These are phyloP conservation scores for Scrobipalpa atriplicella DNA, from an alignment of 2,888 invertebrate species.

Conservation along the genomic window DNA sequence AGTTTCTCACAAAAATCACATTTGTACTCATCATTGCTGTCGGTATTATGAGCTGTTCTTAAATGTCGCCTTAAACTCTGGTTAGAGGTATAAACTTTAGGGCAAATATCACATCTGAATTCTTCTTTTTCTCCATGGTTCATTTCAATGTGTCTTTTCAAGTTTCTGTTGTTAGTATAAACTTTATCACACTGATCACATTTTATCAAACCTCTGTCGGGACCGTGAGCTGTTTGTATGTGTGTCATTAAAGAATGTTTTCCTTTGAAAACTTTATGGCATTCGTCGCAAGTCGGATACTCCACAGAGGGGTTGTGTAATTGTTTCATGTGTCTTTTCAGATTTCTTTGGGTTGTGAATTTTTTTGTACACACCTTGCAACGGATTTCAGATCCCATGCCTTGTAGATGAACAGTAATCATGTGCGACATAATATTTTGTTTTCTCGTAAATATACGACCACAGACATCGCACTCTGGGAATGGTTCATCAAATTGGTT, in stretches of 20 bases:
- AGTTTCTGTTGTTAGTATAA: conserved; percentile 59
- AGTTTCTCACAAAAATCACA: conserved; percentile 46
- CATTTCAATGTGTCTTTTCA: conserved; percentile 64
- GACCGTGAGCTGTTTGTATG: conserved; percentile 53
- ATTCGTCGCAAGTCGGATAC: conserved; percentile 60
- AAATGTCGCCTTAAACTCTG: conserved; percentile 61
- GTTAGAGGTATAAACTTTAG: conserved; percentile 65
- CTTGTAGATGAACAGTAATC: conserved; percentile 64
- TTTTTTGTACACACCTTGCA: conserved; percentile 58
- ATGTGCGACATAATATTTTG: conserved; percentile 70
- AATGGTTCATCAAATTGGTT: conserved; percentile 55
- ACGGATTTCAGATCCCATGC: conserved; percentile 47
- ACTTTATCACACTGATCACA: conserved; percentile 60
- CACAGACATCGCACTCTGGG: conserved; percentile 71
- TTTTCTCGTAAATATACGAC: conserved; percentile 65
- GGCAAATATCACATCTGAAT: conserved; percentile 61
- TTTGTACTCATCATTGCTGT: conserved; percentile 41
- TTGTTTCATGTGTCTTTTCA: conserved; percentile 61
- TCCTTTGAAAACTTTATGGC: conserved; percentile 57
- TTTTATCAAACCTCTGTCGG: conserved; percentile 44
- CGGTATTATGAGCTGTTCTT: conserved; percentile 47
- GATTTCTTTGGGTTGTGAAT: conserved; percentile 61
- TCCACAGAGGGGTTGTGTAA: conserved; percentile 59
- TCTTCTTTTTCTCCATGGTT: conserved; percentile 57
- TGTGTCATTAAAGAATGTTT: conserved; percentile 59